phyloP scores from a whole-genome alignment of 37 sponge, comb jelly and placozoan species.

The Crambe crambe region DNA sequence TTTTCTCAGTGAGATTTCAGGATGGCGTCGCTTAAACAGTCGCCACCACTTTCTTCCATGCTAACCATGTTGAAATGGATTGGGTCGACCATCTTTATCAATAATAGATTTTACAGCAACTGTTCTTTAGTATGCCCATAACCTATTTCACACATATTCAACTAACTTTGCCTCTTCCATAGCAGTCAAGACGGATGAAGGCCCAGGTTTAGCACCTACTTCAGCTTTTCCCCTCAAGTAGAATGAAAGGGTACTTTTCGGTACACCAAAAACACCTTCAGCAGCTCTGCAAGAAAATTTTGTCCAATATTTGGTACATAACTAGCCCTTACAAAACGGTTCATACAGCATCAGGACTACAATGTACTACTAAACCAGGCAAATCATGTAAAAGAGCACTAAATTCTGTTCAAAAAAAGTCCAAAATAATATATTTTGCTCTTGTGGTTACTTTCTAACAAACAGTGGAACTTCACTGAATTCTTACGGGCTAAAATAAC shows the following conservation, averaged over 20 bases:
- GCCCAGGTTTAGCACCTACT: conserved; percentile 12
- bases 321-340: not conserved
- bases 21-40: conserved; percentile 29
- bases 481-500: not conserved
- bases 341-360: not conserved
- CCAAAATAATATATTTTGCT: not conserved
- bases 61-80: conserved; percentile 29
- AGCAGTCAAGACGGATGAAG: conserved; percentile 20
- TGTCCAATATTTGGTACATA: not conserved
- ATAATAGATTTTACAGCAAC: conserved; percentile 22
- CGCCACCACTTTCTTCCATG: conserved; percentile 47
- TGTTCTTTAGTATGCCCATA: conserved; percentile 41
- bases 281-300: conserved; percentile 26
- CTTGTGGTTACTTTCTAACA: not conserved
- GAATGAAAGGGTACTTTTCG: conserved; percentile 42
- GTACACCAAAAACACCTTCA: conserved; percentile 21
- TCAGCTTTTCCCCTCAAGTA: conserved; percentile 23
- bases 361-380: not conserved
- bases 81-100: conserved; percentile 27
- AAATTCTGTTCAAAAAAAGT: not conserved
- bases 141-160: conserved; percentile 20
- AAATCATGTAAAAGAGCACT: not conserved
- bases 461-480: not conserved
- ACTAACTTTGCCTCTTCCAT: conserved; percentile 6
- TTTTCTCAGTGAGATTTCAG: conserved; percentile 19